Evolutionary conservation across 2,888 invertebrate species (phyloP).

Genomic region (Cephus pygmeus): DNA sequence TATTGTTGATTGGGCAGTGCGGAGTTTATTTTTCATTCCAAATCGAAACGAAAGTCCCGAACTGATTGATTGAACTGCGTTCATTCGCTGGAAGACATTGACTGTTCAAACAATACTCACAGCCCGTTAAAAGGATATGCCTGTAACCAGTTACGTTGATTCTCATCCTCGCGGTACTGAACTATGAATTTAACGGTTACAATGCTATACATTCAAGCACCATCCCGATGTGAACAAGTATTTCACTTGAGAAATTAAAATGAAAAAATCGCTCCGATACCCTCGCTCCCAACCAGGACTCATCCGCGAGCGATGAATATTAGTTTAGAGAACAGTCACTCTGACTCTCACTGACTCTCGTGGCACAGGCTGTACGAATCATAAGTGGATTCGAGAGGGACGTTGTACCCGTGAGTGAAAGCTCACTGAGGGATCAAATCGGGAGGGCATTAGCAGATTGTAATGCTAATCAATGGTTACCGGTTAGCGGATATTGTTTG

Average conservation of each 20-base stretch:
- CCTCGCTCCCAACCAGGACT: background rate
- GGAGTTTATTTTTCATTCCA: background rate
- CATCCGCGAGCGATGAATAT: background rate
- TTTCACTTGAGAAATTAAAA: background rate
- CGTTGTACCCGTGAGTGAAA: background rate
- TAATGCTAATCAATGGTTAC: conserved; percentile 61
- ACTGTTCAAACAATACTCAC: conserved; percentile 44
- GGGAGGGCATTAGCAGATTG: conserved; percentile 51
- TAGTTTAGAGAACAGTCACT: background rate
- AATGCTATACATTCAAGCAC: conserved; percentile 14
- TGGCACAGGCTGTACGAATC: background rate
- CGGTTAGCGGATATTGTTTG: conserved; percentile 56
- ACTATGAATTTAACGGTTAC: conserved; percentile 47
- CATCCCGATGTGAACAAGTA: background rate
- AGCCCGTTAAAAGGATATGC: background rate
- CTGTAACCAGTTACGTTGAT: background rate
- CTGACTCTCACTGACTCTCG: background rate
- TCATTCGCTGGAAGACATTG: conserved; percentile 50
- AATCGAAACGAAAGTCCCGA: conserved; percentile 41
- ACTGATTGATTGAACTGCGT: conserved; percentile 49
- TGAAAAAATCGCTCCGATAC: background rate
- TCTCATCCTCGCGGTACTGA: conserved; percentile 9
- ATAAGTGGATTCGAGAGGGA: background rate
- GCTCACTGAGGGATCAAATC: background rate
- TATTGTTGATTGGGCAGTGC: background rate